These are phyloP conservation scores for Drosophila triauraria DNA, from an alignment of 1,140 invertebrate genomes.

Conservation along the genomic window DNA sequence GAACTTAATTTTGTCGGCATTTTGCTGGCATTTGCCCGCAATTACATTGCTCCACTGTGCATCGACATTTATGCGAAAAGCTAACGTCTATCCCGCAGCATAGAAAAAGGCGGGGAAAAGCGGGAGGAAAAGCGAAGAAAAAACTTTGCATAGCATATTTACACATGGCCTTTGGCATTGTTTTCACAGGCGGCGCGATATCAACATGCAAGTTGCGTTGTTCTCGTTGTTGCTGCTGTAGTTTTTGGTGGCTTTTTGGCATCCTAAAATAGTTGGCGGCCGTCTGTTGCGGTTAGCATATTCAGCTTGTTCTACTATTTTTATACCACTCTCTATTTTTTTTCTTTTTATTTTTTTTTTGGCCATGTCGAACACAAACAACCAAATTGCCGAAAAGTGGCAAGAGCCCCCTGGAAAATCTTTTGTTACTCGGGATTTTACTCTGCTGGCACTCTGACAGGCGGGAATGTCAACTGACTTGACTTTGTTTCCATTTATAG, in stretches of 20 bases:
- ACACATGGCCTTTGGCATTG: constrained; percentile 80
- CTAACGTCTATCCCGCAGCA: constrained; percentile 31
- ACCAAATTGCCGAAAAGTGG: constrained; percentile 59
- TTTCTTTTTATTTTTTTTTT: constrained; percentile 29
- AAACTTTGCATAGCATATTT: constrained; percentile 76
- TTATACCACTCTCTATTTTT: constrained; percentile 44
- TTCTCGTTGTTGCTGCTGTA: constrained; percentile 34
- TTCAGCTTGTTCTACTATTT: constrained; percentile 62
- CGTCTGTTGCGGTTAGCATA: constrained; percentile 78
- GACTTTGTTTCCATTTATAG: constrained; percentile 69
- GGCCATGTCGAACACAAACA: constrained; percentile 65
- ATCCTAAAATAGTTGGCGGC: constrained; percentile 78
- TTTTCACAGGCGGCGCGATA: constrained; percentile 63
- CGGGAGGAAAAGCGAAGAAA: constrained; percentile 29
- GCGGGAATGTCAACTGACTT: constrained; percentile 39
- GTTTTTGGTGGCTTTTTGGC: constrained; percentile 61
- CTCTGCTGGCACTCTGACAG: constrained; percentile 12
- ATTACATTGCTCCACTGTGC: constrained; percentile 48
- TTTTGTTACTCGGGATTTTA: constrained; percentile 18
- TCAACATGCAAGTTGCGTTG: constrained; percentile 50
- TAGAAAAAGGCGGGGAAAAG: constrained; percentile 8
- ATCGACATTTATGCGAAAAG: constrained; percentile 53
- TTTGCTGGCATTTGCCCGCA: constrained; percentile 19
- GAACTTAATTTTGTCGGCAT: constrained; percentile 35
- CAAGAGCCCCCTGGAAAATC: constrained; percentile 26